These are phyloP conservation scores for Drosophila siamana DNA, from an alignment of 2,888 invertebrate genomes.

Conservation along the genomic window DNA sequence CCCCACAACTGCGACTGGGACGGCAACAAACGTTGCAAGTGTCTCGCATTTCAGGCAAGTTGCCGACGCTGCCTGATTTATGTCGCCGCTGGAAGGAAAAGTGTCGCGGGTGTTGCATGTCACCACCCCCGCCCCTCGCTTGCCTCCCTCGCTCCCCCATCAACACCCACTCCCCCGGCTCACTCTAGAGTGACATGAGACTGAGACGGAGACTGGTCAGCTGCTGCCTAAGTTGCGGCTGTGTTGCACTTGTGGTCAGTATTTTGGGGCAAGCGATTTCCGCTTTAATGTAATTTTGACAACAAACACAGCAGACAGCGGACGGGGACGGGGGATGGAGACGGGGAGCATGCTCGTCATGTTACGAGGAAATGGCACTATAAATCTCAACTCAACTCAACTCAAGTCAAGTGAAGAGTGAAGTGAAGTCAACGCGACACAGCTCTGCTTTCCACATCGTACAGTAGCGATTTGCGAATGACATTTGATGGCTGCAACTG, in stretches of 20 bases:
- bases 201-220: conserved; percentile 11
- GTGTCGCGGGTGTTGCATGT: conserved; percentile 76
- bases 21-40: conserved; percentile 51
- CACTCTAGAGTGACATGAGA: conserved; percentile 11
- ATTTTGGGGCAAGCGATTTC: conserved; percentile 61
- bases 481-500: conserved; percentile 56
- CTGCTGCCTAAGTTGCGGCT: background rate
- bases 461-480: conserved; percentile 67
- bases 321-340: background rate
- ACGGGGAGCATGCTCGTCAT: conserved; percentile 33
- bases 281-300: conserved; percentile 78
- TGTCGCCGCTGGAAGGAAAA: conserved; percentile 63
- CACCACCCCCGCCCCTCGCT: conserved; percentile 19
- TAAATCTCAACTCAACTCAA: conserved; percentile 52
- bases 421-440: too few species aligned
- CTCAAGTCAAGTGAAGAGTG: background rate
- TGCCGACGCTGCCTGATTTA: conserved; percentile 61
- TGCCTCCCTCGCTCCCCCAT: background rate
- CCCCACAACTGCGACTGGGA: conserved; percentile 4
- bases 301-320: conserved; percentile 45
- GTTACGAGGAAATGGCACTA: conserved; percentile 67
- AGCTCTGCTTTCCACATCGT: conserved; percentile 51
- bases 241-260: conserved; percentile 49
- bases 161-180: conserved; percentile 12
- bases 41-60: conserved; percentile 64